phyloP scores from a whole-genome alignment of 2,113 vertebrate genomes.

The Urocynchramus pylzowi region DNA sequence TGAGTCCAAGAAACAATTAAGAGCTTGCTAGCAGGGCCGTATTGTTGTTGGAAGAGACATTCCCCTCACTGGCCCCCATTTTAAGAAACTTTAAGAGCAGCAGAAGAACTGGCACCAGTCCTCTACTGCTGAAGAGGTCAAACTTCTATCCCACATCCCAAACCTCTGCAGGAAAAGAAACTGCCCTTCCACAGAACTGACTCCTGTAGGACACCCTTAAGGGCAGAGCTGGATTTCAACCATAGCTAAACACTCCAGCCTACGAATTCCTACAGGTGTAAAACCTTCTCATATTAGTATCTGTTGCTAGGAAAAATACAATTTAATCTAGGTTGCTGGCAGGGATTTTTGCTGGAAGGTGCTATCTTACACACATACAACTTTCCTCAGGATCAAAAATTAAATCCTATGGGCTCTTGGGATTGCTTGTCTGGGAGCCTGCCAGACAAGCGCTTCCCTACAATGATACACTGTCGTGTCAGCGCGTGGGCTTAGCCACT shows the following conservation, averaged over 20 bases:
- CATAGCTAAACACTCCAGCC: not conserved
- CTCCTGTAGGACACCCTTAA: not conserved
- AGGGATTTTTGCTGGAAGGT: constrained; percentile 14
- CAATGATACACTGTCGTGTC: constrained; percentile 9
- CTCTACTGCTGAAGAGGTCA: not conserved
- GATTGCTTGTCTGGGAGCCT: constrained; percentile 31
- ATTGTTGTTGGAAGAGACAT: not conserved
- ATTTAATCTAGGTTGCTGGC: not conserved
- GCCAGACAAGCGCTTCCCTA: constrained; percentile 31
- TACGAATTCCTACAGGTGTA: not conserved
- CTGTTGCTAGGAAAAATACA: not conserved
- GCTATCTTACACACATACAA: not conserved
- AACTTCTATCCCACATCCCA: not conserved
- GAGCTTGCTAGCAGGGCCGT: rapidly evolving
- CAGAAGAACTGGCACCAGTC: not conserved
- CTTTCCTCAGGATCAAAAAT: constrained; percentile 35
- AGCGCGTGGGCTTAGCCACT: constrained; percentile 16
- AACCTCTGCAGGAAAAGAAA: not conserved
- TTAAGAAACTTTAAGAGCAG: not conserved
- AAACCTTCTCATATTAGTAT: not conserved
- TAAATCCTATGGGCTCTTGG: constrained; percentile 36
- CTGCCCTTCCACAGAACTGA: not conserved
- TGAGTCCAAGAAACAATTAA: not conserved
- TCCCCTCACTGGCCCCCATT: not conserved
- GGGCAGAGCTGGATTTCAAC: not conserved